phyloP scores from a whole-genome alignment of 2,797 vertebrate genomes.

The Threskiornis aethiopicus region DNA sequence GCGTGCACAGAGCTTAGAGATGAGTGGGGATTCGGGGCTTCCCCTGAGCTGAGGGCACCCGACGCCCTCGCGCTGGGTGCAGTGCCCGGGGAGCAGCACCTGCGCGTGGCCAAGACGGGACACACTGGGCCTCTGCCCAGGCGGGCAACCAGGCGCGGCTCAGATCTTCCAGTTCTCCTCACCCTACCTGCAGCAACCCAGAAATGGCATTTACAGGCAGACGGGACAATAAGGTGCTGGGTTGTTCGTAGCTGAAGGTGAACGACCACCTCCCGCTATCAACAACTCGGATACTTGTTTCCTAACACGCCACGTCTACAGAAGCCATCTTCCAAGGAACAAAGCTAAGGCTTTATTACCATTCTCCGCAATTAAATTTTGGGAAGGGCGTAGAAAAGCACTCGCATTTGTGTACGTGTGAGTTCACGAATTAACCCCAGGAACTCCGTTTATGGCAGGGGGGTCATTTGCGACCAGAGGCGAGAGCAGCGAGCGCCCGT shows the following conservation, averaged over 20 bases:
- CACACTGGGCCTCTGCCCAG: not conserved
- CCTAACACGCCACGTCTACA: not conserved
- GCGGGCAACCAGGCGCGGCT: not conserved
- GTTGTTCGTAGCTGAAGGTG: not conserved
- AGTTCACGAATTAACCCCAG: not conserved
- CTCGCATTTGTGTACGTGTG: rapidly evolving
- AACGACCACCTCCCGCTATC: not conserved
- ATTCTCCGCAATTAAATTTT: not conserved
- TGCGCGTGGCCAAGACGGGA: rapidly evolving
- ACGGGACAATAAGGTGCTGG: not conserved
- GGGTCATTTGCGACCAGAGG: not conserved
- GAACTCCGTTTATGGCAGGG: not conserved
- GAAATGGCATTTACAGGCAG: not conserved
- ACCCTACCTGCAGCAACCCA: not conserved
- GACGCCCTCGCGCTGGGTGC: not conserved
- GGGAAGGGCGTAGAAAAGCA: not conserved
- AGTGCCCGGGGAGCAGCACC: not conserved
- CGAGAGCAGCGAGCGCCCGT: not conserved
- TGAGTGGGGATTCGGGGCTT: not conserved
- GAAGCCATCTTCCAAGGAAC: not conserved
- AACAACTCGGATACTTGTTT: not conserved
- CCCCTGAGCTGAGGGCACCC: not conserved
- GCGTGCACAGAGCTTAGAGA: rapidly evolving
- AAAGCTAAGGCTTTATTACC: not conserved
- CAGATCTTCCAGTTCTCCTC: not conserved